phyloP scores from a whole-genome alignment of 2,113 vertebrate species.

The Mustela nigripes region DNA sequence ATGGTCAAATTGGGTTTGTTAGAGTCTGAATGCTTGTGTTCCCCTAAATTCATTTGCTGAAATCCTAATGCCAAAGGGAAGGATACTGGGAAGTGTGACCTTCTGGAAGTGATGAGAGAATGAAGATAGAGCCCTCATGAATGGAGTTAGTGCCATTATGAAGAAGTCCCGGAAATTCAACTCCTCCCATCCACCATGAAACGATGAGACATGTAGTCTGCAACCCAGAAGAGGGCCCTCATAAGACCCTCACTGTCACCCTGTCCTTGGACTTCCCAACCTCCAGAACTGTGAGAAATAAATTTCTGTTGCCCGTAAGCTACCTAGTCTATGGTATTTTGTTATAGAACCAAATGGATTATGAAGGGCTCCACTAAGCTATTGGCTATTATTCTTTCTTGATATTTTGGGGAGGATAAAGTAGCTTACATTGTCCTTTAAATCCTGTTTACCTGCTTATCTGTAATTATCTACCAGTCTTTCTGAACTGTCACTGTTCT shows the following conservation, averaged over 20 bases:
- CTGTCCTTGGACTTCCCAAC: not conserved
- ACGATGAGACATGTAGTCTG: not conserved
- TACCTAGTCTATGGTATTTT: not conserved
- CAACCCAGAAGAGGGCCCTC: not conserved
- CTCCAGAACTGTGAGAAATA: not conserved
- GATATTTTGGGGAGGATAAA: not conserved
- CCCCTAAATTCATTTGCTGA: not conserved
- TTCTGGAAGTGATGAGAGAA: not conserved
- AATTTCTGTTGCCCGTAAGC: not conserved
- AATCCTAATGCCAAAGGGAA: not conserved
- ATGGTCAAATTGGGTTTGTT: not conserved
- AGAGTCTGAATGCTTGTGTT: not conserved
- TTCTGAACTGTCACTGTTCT: not conserved
- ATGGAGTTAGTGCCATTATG: not conserved
- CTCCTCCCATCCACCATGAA: not conserved
- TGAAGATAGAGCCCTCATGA: not conserved
- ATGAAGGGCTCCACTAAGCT: not conserved
- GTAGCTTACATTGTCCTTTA: not conserved
- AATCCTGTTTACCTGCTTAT: not conserved
- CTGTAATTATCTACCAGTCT: not conserved
- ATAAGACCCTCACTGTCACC: not conserved
- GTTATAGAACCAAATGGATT: not conserved
- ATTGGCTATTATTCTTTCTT: not conserved
- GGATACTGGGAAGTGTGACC: not conserved
- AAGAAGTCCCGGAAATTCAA: not conserved